Percentiles rank a stretch among this genome's conserved stretches.
phyloP scores from a whole-genome alignment of 2,888 invertebrate genomes.

The Leptopterna dolabrata region DNA sequence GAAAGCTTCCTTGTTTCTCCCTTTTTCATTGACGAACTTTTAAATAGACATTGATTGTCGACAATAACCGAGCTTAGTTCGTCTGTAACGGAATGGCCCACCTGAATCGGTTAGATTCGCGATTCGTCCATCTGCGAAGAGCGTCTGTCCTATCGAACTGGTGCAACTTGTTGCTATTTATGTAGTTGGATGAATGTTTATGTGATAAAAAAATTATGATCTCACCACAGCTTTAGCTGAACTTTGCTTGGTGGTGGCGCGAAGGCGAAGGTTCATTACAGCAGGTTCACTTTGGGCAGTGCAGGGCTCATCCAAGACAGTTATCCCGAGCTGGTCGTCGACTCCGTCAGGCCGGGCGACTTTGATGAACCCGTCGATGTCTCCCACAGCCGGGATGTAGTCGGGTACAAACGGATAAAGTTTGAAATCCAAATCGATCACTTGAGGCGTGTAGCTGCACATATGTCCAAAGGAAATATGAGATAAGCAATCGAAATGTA shows the following conservation, averaged over 20 bases:
- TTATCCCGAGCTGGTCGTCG: constrained; percentile 76
- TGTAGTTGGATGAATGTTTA: no score
- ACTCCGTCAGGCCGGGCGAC: constrained; percentile 82
- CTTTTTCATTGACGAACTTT: no score
- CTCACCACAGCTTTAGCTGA: constrained; percentile 72
- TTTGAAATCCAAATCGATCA: constrained; percentile 88
- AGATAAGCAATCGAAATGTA: no score
- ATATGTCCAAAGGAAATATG: constrained; percentile 51
- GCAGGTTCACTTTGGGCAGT: constrained; percentile 95
- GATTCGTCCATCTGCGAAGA: no score
- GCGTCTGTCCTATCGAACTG: no score
- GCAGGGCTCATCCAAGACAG: constrained; percentile 93
- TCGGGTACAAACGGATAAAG: constrained; percentile 96
- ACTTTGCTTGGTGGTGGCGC: constrained; percentile 78
- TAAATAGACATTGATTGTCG: no score
- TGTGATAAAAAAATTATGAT: not conserved
- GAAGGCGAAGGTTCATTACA: constrained; percentile 89
- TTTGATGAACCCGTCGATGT: constrained; percentile 98
- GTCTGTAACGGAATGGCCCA: no score
- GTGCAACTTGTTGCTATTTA: no score
- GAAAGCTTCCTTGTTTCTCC: no score
- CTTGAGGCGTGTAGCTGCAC: constrained; percentile 89
- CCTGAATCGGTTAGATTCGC: no score
- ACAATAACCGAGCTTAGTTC: no score
- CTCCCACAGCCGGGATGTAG: constrained; percentile 97